phyloP scores from a whole-genome alignment of 2,113 vertebrate genomes.

The Sander lucioperca region DNA sequence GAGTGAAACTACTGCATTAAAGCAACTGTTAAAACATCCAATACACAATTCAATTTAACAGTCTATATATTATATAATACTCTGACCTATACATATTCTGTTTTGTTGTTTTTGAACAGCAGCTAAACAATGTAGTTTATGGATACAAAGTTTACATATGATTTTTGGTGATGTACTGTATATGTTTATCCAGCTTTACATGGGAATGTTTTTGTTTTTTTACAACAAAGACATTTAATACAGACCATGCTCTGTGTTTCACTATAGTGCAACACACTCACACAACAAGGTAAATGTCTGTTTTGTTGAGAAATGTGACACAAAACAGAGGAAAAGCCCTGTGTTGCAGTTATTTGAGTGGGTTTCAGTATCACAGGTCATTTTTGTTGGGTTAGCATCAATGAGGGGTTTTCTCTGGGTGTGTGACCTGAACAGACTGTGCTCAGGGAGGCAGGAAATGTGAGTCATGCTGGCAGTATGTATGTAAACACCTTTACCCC shows the following conservation, averaged over 20 bases:
- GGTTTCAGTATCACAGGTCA: constrained; percentile 60
- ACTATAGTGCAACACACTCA: not conserved
- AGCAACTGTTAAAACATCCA: not conserved
- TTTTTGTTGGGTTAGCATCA: constrained; percentile 56
- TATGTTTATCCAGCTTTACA: not conserved
- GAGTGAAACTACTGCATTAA: constrained; percentile 11
- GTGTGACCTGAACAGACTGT: constrained; percentile 71
- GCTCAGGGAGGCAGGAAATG: constrained; percentile 68
- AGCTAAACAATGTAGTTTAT: not conserved
- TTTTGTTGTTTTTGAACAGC: not conserved
- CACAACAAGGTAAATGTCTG: constrained; percentile 8
- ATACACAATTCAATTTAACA: not conserved
- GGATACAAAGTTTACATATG: not conserved
- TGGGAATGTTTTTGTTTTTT: not conserved
- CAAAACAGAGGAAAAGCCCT: constrained; percentile 20
- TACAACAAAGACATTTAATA: not conserved
- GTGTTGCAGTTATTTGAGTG: constrained; percentile 31
- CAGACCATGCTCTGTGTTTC: not conserved
- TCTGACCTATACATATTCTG: not conserved
- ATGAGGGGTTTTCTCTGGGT: constrained; percentile 42
- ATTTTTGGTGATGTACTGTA: not conserved
- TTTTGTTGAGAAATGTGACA: constrained; percentile 10
- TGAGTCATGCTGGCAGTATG: constrained; percentile 70
- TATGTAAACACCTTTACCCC: constrained; percentile 68
- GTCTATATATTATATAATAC: not conserved